Evolutionary conservation across 2,113 vertebrate genomes (phyloP), one percentile per base, ranked within the genome.

Genomic region (Ceuthmochares aereus): DNA sequence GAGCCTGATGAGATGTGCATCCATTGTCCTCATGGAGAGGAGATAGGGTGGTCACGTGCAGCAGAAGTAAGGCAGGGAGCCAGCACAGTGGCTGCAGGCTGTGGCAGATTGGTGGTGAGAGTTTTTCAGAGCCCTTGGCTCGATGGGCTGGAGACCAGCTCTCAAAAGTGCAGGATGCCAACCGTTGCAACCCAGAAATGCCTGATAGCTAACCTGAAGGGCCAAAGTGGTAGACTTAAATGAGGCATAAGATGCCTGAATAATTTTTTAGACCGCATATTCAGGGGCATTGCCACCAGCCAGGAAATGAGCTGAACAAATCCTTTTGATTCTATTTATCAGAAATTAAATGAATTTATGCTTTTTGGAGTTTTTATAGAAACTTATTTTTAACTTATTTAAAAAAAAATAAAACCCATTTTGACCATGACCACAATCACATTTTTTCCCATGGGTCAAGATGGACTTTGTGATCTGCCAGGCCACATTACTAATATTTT

Each of bases 51-150:
- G 34, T 9, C 26, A 36, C 9, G 30, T 62, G 16, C 19, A 54
- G 51, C 21, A 27, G 37, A 72, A 4, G 13, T 29, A 22, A 37
- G 60, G 20, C 16, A 51, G 19, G 42, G 32, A 49, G 22, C 25
- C 26, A 42, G n/a, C 40, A 36, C 5, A 5, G 19, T 6, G 18
- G 14, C 26, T 21, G 16, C 23, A 23, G 15, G 45, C 20, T 72
- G 58, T 5, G 1, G 29, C 16, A 69, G 11, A 22, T 69, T 54
- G 6, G 27, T 72, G 49, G 63, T 37, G 20, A 43, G 37, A 25
- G 19, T 34, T 36, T 0, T 0, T 16, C 16, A 25, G 52, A 84
- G 59, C 12, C 15, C 2, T 29, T 23, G 40, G 7, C 18, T 81
- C 2, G 2, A 6, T n/a, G 49, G 30, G 27, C 14, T 66, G 36